Conservation (phyloP, 2,113 vertebrate genomes). For the Corythoichthys intestinalis region DNA sequence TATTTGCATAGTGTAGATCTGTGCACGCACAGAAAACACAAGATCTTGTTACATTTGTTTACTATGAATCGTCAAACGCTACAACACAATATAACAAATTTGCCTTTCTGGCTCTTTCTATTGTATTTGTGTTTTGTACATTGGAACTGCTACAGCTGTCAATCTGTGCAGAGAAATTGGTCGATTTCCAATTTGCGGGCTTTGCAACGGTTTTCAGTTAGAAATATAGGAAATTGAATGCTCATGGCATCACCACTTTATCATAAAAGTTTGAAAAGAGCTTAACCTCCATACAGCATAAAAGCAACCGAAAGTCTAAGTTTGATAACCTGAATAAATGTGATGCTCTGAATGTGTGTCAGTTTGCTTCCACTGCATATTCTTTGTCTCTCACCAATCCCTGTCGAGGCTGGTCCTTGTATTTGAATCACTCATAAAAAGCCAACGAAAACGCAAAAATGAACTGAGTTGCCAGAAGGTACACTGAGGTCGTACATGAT, state of each 20-base stretch:
- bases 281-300: not conserved
- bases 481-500: not conserved
- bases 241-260: not conserved
- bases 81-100: not conserved
- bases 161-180: not conserved
- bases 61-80: constrained; percentile 2
- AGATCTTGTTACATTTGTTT: not conserved
- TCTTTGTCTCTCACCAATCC: not conserved
- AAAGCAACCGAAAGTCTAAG: not conserved
- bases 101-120: not conserved
- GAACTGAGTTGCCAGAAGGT: not conserved
- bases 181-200: not conserved
- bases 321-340: not conserved
- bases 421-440: not conserved
- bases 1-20: not conserved
- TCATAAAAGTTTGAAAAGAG: not conserved
- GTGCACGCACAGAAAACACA: not conserved
- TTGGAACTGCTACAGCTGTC: not conserved
- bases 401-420: not conserved
- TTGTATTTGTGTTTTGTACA: not conserved
- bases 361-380: not conserved
- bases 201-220: not conserved
- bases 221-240: not conserved
- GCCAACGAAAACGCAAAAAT: not conserved
- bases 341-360: not conserved